A percentile compares a stretch with the other conserved stretches of the same genome.
These are phyloP conservation scores for Drosophila mettleri DNA, from an alignment of 2,888 invertebrate species.

Conservation along the genomic window DNA sequence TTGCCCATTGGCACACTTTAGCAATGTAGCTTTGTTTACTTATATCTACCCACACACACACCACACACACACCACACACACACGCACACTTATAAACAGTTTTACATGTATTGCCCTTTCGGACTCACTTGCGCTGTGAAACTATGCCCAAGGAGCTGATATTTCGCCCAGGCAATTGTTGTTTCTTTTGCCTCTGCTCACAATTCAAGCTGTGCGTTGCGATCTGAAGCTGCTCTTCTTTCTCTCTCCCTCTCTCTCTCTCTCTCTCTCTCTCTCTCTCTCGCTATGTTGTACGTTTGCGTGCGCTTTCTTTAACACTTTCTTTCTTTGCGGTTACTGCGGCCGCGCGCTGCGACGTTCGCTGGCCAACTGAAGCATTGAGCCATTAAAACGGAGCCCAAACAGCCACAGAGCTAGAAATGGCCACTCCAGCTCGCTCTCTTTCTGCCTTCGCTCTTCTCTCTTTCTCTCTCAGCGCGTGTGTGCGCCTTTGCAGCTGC, in stretches of 20 bases:
- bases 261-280: no score
- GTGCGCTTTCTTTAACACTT: conserved; percentile 60
- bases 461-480: neutral
- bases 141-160: conserved; percentile 11
- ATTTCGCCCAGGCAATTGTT: neutral
- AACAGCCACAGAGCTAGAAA: conserved; percentile 42
- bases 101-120: conserved; percentile 8
- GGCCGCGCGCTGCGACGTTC: conserved; percentile 71
- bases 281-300: neutral
- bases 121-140: conserved; percentile 38
- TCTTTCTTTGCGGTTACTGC: conserved; percentile 60
- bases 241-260: no score
- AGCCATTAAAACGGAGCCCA: conserved; percentile 42
- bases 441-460: conserved; percentile 15
- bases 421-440: conserved; percentile 42
- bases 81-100: no score
- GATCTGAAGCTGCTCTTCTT: conserved; percentile 10
- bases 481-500: conserved; percentile 23
- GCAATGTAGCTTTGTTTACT: conserved; percentile 35
- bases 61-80: no score
- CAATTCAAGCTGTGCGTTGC: conserved; percentile 17
- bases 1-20: conserved; percentile 71
- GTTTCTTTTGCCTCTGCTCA: neutral
- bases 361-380: conserved; percentile 61
- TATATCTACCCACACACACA: conserved; percentile 12